A percentile compares a stretch with the other conserved stretches of the same genome.
Conservation (phyloP, 2,113 vertebrate genomes). For the Corapipo altera region DNA sequence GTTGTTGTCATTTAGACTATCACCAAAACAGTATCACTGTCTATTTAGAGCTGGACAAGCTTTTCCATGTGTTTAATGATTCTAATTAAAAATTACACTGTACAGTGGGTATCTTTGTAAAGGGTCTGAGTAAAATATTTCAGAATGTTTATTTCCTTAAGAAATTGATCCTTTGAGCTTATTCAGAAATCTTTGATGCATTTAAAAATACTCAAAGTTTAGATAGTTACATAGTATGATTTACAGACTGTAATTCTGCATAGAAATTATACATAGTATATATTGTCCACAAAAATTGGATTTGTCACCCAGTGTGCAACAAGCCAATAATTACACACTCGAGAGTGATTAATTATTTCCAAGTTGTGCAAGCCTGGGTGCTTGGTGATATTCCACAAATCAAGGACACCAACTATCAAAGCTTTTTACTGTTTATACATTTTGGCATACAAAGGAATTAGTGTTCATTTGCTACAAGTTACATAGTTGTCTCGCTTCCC, state of each 20-base stretch:
- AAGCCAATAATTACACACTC: too few relatives aligned
- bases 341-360: too few relatives aligned
- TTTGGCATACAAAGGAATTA: too few relatives aligned
- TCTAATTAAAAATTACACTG: background rate
- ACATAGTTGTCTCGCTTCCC: too few relatives aligned
- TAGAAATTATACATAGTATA: background rate
- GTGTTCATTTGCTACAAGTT: too few relatives aligned
- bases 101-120: background rate
- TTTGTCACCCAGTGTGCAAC: too few relatives aligned
- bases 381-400: too few relatives aligned
- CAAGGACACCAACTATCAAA: too few relatives aligned
- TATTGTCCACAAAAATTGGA: background rate
- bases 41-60: background rate
- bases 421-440: too few relatives aligned
- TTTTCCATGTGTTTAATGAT: background rate
- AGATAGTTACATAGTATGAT: background rate
- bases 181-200: background rate
- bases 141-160: background rate
- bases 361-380: too few relatives aligned
- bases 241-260: background rate
- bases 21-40: background rate
- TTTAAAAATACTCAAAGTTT: background rate
- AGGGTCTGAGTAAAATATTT: background rate
- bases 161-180: background rate
- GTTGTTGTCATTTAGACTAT: background rate